Evolutionary conservation across 2,113 vertebrate species (phyloP).

Genomic region (Actinemys pallida): DNA sequence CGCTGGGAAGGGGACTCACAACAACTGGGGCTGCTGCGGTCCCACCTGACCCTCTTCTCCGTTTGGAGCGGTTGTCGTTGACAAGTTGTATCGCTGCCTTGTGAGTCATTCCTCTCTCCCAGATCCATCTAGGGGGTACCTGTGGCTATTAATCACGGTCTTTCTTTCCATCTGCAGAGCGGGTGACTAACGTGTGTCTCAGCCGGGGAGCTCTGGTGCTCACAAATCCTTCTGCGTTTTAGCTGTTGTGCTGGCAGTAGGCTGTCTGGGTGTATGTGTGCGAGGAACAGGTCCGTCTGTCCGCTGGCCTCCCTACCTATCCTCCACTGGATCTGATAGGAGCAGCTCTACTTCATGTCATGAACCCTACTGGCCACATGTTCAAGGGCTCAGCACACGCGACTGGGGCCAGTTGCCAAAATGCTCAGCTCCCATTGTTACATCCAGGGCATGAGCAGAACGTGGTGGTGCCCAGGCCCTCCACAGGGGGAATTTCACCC

Average conservation of each 20-base stretch:
- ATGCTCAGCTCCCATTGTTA: not conserved
- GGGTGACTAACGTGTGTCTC: not conserved
- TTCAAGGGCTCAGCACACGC: not conserved
- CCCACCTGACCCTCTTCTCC: not conserved
- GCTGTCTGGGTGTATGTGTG: not conserved
- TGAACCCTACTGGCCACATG: not conserved
- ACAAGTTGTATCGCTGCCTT: not conserved
- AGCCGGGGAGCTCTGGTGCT: not conserved
- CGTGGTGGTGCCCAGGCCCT: too few species aligned
- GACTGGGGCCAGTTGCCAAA: not conserved
- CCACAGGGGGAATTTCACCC: not conserved
- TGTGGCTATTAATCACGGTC: not conserved
- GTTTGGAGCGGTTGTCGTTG: not conserved
- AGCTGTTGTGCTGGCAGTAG: not conserved
- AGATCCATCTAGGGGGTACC: not conserved
- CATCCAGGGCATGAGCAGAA: fast-evolving
- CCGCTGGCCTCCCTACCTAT: too few species aligned
- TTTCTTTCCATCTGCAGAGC: not conserved
- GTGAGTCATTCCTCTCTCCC: not conserved
- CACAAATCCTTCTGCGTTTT: not conserved
- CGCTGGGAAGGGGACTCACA: fast-evolving
- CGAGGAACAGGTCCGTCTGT: not conserved
- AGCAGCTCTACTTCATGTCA: not conserved
- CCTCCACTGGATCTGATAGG: not conserved
- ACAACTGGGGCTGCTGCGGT: not conserved